These are phyloP conservation scores for Rhaphigaster nebulosa DNA, from an alignment of 2,888 invertebrate species.

Conservation along the genomic window DNA sequence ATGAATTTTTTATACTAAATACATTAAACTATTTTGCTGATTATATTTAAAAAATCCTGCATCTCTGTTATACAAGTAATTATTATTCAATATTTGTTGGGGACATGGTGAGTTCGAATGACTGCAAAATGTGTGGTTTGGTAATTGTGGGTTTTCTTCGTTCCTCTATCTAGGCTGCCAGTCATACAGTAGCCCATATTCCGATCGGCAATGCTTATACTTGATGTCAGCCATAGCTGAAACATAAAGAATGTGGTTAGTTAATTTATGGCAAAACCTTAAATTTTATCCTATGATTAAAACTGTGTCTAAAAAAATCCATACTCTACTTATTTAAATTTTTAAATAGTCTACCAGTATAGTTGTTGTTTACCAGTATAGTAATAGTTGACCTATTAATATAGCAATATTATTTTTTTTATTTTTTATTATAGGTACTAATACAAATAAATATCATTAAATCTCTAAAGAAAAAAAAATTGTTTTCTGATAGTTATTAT, in stretches of 20 bases:
- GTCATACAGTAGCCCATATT: constrained; percentile 93
- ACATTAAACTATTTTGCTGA: not conserved
- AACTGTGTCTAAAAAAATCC: not conserved
- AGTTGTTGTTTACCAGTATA: too few species aligned
- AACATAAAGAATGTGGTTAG: constrained; percentile 63
- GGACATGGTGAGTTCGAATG: constrained; percentile 71
- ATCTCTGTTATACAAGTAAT: not conserved
- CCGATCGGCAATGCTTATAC: constrained; percentile 87
- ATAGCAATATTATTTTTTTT: not conserved
- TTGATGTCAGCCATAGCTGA: constrained; percentile 84
- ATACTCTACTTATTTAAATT: not conserved
- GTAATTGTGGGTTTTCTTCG: constrained; percentile 81
- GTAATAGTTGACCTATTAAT: not conserved
- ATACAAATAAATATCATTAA: not conserved
- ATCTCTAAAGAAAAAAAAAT: too few species aligned
- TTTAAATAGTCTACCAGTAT: not conserved
- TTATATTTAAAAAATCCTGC: not conserved
- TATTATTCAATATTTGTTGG: constrained; percentile 41
- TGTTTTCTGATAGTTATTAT: not conserved
- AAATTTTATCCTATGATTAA: not conserved
- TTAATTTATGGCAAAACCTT: not conserved
- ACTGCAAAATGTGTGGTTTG: constrained; percentile 91
- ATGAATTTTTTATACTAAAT: not conserved
- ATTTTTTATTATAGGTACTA: not conserved
- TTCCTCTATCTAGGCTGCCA: constrained; percentile 85